phyloP scores from a whole-genome alignment of 2,797 vertebrate species.

The Hydrocynus forskahlii region DNA sequence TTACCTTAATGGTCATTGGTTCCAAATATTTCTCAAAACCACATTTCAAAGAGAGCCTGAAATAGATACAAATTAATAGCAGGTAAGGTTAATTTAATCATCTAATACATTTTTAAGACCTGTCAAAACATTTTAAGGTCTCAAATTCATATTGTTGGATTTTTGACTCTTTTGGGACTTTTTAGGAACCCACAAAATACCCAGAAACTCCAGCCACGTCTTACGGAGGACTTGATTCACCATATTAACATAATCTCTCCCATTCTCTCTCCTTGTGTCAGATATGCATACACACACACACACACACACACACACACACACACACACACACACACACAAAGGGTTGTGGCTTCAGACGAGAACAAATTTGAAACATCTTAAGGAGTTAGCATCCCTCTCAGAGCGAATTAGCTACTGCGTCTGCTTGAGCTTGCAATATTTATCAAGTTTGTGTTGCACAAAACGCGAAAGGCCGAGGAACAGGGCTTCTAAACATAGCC shows the following conservation, averaged over 20 bases:
- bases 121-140: too few species aligned
- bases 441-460: slow-evolving; percentile 43
- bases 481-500: slow-evolving; percentile 41
- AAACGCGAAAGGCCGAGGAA: slow-evolving; percentile 35
- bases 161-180: too few species aligned
- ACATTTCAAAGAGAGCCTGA: too few species aligned
- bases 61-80: too few species aligned
- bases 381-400: slow-evolving; percentile 36
- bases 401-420: slow-evolving; percentile 48
- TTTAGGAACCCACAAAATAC: too few species aligned
- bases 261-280: slow-evolving; percentile 15
- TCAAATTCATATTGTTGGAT: too few species aligned
- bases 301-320: neutral
- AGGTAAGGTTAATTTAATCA: too few species aligned
- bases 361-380: slow-evolving; percentile 36
- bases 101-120: too few species aligned
- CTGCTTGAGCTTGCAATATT: slow-evolving; percentile 54
- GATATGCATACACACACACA: neutral
- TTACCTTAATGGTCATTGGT: too few species aligned
- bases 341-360: slow-evolving; percentile 23
- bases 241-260: slow-evolving; percentile 36
- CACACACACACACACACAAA: slow-evolving; percentile 4
- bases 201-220: slow-evolving; percentile 1
- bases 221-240: slow-evolving; percentile 25
- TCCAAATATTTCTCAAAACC: too few species aligned